Evolutionary conservation across 2,888 invertebrate species (phyloP).

Genomic region (Trissonchulus latispiculum): DNA sequence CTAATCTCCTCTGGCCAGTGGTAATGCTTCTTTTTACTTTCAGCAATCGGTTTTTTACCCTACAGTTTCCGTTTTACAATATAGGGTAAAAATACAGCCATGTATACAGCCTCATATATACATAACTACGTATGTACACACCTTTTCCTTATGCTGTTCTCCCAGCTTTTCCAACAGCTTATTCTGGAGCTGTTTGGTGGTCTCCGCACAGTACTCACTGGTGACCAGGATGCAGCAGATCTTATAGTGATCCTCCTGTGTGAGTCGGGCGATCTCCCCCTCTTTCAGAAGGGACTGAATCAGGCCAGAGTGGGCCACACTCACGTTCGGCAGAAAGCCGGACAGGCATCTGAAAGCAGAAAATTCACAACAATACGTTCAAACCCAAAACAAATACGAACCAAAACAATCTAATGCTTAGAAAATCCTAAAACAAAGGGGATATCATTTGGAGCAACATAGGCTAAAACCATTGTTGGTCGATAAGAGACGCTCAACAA

Average conservation of each 20-base stretch:
- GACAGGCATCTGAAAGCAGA: conserved; percentile 58
- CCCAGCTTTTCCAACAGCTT: conserved; percentile 76
- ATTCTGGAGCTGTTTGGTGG: conserved; percentile 81
- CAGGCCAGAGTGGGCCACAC: conserved; percentile 50
- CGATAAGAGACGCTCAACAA: no score
- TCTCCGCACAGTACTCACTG: conserved; percentile 95
- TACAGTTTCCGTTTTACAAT: no score
- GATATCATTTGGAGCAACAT: no score
- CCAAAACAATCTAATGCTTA: no score
- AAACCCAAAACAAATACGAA: neutral
- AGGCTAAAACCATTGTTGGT: no score
- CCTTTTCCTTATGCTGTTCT: conserved; percentile 13
- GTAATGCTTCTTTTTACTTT: no score
- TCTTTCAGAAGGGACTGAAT: conserved; percentile 74
- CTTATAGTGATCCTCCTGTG: conserved; percentile 56
- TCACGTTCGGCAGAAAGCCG: conserved; percentile 66
- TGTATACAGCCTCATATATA: no score
- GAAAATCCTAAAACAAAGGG: no score
- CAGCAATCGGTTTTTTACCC: no score
- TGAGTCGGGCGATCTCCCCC: conserved; percentile 53
- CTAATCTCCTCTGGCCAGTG: no score
- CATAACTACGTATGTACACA: no score
- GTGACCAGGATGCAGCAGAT: conserved; percentile 79
- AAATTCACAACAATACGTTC: neutral
- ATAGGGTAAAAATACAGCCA: no score